Percentiles rank a stretch among this genome's conserved stretches.
phyloP scores from a whole-genome alignment of 2,888 invertebrate genomes.

The Hirtodrosophila cameraria region DNA sequence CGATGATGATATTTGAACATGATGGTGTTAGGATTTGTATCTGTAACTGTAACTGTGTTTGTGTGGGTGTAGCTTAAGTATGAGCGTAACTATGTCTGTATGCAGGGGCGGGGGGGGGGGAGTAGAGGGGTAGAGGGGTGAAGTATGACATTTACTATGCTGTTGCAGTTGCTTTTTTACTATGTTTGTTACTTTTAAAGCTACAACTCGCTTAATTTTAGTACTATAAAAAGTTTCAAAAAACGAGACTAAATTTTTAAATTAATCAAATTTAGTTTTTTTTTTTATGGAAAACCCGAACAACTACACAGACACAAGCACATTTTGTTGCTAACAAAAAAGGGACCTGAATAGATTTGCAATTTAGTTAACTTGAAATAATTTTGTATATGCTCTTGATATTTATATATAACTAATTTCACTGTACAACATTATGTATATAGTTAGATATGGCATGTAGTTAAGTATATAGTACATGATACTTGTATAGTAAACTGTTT shows the following conservation, averaged over 20 bases:
- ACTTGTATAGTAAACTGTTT: conserved; percentile 51
- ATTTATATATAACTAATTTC: conserved; percentile 46
- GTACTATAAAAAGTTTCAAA: conserved; percentile 9
- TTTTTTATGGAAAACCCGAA: conserved; percentile 40
- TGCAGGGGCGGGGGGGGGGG: conserved; percentile 52
- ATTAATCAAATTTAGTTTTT: conserved; percentile 29
- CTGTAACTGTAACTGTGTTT: conserved; percentile 35
- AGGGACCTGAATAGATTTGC: conserved; percentile 39
- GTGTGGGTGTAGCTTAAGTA: conserved; percentile 50
- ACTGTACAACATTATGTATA: conserved; percentile 69
- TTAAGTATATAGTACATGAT: conserved; percentile 53
- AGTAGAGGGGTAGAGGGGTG: too few species aligned
- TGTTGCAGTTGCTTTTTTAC: conserved; percentile 33
- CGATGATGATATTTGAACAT: conserved; percentile 69
- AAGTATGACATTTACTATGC: conserved; percentile 55
- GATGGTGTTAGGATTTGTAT: conserved; percentile 51
- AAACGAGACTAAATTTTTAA: conserved; percentile 33
- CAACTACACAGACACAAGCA: conserved; percentile 76
- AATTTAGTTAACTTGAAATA: conserved; percentile 20
- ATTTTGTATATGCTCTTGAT: conserved; percentile 17
- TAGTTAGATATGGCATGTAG: conserved; percentile 61
- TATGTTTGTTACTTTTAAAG: conserved; percentile 17
- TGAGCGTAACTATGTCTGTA: conserved; percentile 58
- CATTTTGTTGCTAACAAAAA: conserved; percentile 55
- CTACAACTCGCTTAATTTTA: conserved; percentile 22